phyloP scores from a whole-genome alignment of 1,140 invertebrate species.

The Drosophila equinoxialis region DNA sequence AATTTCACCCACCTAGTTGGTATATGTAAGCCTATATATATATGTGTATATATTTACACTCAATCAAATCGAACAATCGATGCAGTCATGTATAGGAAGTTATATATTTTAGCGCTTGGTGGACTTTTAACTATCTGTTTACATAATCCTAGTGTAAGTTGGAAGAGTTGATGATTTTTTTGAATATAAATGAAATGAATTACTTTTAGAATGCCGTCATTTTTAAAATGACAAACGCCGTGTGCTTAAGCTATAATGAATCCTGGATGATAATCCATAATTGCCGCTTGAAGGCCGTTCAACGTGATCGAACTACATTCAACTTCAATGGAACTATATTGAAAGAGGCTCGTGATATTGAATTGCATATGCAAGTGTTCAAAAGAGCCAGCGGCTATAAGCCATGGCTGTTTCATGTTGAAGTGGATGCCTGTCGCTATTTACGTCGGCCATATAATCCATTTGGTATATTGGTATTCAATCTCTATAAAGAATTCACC shows the following conservation, averaged over 20 bases:
- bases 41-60: too few relatives aligned
- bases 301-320: constrained; percentile 9
- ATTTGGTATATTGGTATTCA: constrained; percentile 3
- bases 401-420: constrained; percentile 1
- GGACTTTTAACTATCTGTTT: neutral
- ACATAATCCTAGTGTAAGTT: neutral
- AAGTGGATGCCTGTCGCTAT: constrained; percentile 10
- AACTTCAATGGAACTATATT: constrained; percentile 14
- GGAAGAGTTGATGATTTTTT: neutral
- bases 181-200: too few relatives aligned
- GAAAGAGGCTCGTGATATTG: neutral
- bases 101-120: neutral
- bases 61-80: too few relatives aligned
- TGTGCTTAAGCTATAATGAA: neutral
- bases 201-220: constrained; percentile 2
- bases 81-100: neutral
- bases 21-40: too few relatives aligned
- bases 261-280: constrained; percentile 1
- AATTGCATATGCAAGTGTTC: neutral
- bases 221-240: constrained; percentile 14
- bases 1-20: too few relatives aligned
- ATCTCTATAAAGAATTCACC: neutral
- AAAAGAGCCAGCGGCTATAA: constrained; percentile 12
- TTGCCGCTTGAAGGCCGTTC: constrained; percentile 8
- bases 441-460: constrained; percentile 8